Evolutionary conservation across 2,888 invertebrate species (phyloP).

Genomic region (Achlya flavicornis): DNA sequence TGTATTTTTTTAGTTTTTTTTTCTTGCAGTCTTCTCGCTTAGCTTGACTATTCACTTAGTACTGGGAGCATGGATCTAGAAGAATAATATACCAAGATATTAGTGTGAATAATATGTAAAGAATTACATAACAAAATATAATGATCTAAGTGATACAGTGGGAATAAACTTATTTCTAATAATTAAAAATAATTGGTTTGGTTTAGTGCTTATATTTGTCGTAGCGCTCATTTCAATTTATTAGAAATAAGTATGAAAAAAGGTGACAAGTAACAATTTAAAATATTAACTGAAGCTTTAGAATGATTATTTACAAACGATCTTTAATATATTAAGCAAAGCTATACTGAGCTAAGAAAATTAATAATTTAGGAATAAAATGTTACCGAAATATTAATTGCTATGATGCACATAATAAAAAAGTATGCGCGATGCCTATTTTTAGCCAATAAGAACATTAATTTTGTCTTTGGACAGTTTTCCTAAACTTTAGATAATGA

Average conservation of each 20-base stretch:
- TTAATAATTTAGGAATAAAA: background rate
- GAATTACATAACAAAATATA: background rate
- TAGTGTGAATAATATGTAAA: background rate
- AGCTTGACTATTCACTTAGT: conserved; percentile 89
- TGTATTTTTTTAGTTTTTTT: conserved; percentile 45
- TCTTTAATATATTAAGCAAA: conserved; percentile 2
- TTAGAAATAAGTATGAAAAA: background rate
- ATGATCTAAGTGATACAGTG: background rate
- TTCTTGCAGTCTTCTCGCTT: conserved; percentile 80
- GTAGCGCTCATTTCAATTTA: background rate
- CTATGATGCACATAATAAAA: background rate
- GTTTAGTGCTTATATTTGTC: no score
- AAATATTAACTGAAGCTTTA: background rate
- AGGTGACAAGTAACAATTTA: background rate
- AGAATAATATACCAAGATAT: conserved; percentile 47
- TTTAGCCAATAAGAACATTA: background rate
- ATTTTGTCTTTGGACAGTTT: conserved; percentile 1
- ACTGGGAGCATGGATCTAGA: conserved; percentile 92
- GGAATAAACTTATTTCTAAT: background rate
- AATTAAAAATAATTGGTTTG: no score
- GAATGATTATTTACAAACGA: background rate
- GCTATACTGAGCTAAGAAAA: background rate
- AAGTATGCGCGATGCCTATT: background rate
- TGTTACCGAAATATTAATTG: background rate
- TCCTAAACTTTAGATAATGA: background rate